Base-by-base conservation (phyloP, 2,797 vertebrate genomes). In the Artibeus lituratus region DNA sequence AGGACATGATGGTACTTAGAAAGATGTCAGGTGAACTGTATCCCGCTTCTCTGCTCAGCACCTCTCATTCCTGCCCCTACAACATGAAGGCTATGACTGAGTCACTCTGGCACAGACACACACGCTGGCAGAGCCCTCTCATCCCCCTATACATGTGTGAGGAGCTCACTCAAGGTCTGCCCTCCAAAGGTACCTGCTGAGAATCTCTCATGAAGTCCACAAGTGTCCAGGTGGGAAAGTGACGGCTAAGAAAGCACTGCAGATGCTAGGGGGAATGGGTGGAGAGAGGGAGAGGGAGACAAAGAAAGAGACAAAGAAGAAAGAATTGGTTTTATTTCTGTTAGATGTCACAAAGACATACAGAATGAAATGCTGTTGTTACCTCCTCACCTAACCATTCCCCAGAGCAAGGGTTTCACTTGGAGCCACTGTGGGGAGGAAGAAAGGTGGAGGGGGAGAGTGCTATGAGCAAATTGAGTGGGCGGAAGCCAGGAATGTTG, bases 151-250 rank as follows among this genome's bases (percentile, higher is more conserved):
- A 19, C 73, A 65, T 0, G 7, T 55, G 65, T 24, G 67, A 74
- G 47, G 35, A 73, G 3, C 12, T 80, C 42, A 76, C 11, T 65
- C 57, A 55, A 55, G 87, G 42, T 42, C 72, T 35, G 42, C 37
- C 26, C 53, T 62, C 26, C 19, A 67, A 87, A 95, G 84, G 22
- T 47, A 92, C 35, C 39, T 72, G 35, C 67, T 93, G 39, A 2
- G 4, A 4, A 2, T 44, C 19, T 65, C 53, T 70, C 57, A 32
- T 35, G 15, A 77, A 91, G 83, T 49, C 42, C 29, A 57, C 14
- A n/a, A 1, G 2, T 8, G 8, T 21, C 35, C 47, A 7, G 22
- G 8, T 53, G 49, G 37, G 47, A 87, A 80, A 44, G n/a, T 32
- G 32, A 57, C 11, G 44, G n/a, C 77, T 5, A 42, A 24, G 55